Evolutionary conservation across 2,888 invertebrate genomes (phyloP).

Genomic region (Drosophila histrio): DNA sequence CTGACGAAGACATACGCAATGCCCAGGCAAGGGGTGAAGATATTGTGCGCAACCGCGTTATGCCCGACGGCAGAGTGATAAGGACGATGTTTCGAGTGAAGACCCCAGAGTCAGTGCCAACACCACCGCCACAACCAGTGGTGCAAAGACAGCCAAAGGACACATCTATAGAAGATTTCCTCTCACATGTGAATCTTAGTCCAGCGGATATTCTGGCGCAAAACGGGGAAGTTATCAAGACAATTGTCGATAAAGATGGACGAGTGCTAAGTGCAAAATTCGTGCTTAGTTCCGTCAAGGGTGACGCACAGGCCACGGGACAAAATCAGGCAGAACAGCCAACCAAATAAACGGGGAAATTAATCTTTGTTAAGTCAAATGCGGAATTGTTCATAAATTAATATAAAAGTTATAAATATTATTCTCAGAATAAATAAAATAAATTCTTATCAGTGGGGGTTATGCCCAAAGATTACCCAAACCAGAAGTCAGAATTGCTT

Average conservation of each 20-base stretch:
- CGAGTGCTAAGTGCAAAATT: conserved; percentile 69
- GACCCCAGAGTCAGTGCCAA: background rate
- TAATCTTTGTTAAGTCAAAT: background rate
- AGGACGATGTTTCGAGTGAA: conserved; percentile 56
- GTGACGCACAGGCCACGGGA: background rate
- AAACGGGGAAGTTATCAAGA: conserved; percentile 64
- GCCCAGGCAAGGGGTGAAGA: conserved; percentile 36
- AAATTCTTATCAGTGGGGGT: conserved; percentile 46
- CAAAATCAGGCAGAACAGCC: conserved; percentile 9
- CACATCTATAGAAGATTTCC: conserved; percentile 55
- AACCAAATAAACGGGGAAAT: conserved; percentile 19
- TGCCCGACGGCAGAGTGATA: conserved; percentile 63
- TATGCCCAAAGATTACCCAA: conserved; percentile 15
- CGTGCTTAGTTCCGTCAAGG: conserved; percentile 61
- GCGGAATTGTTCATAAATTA: background rate
- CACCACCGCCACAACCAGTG: background rate
- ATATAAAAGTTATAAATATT: background rate
- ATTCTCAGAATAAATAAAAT: conserved; percentile 4
- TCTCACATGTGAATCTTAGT: conserved; percentile 59
- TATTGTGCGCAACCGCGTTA: conserved; percentile 44
- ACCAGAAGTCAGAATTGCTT: background rate
- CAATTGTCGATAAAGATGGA: conserved; percentile 71
- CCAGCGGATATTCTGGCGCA: conserved; percentile 55
- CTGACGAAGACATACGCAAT: conserved; percentile 53
- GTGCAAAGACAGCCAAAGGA: background rate